Percentiles rank a stretch among this genome's conserved stretches.
phyloP scores from a whole-genome alignment of 2,888 invertebrate species.

The Crocallis elinguaria region DNA sequence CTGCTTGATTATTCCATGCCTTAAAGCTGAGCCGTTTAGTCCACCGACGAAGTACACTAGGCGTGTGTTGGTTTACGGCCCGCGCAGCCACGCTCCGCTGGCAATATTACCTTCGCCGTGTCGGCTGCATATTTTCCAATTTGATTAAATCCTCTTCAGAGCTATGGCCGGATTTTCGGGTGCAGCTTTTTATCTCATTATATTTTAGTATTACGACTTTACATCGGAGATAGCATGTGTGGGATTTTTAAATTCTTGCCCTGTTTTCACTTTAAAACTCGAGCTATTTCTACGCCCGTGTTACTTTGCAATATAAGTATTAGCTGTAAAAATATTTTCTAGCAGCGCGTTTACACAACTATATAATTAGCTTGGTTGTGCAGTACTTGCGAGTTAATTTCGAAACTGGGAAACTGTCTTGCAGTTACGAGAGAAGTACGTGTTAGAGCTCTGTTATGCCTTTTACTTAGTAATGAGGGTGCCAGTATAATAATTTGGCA shows the following conservation, averaged over 20 bases:
- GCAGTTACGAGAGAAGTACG: conserved; percentile 46
- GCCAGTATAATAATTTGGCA: conserved; percentile 56
- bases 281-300: conserved; percentile 8
- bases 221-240: conserved; percentile 16
- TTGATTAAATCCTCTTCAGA: conserved; percentile 56
- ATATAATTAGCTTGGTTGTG: conserved; percentile 32
- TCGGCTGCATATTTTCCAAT: conserved; percentile 49
- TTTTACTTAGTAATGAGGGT: conserved; percentile 49
- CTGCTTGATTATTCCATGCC: conserved; percentile 43
- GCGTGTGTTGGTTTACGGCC: conserved; percentile 65
- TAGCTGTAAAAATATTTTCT: conserved; percentile 12
- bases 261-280: conserved; percentile 15
- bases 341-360: conserved; percentile 25
- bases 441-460: conserved; percentile 47
- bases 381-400: conserved; percentile 48
- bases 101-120: conserved; percentile 48
- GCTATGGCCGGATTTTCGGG: conserved; percentile 43
- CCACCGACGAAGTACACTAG: conserved; percentile 69
- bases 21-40: conserved; percentile 70
- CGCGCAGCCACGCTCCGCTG: conserved; percentile 41
- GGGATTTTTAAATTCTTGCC: conserved; percentile 4
- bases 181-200: conserved; percentile 46
- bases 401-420: conserved; percentile 52
- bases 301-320: conserved; percentile 5
- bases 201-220: conserved; percentile 35